Evolutionary conservation across 2,797 vertebrate genomes (phyloP), one percentile per base, ranked within the genome.

Genomic region (Lophius americanus): DNA sequence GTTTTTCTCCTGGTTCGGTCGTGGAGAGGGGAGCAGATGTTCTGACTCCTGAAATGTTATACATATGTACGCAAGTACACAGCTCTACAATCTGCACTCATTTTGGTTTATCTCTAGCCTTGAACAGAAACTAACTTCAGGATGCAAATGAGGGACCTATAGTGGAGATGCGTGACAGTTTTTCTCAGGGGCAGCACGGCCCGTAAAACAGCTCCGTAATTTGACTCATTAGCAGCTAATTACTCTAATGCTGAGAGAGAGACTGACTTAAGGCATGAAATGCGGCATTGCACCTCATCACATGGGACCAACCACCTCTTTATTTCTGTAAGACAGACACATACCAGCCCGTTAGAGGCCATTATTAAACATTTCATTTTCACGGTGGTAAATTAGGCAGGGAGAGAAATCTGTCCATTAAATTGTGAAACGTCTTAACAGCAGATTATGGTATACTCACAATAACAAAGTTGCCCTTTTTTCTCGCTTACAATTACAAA

Each of bases 171-270:
- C 65, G 72, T 44, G 59, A 64, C 53, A 39, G 63, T 67, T 23
- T 51, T 59, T 77, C 80, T 84, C 57, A 13, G 71, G 72, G 76
- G 60, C 61, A 32, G 49, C 64, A 0, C 7, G 33, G 75, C 64
- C 56, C 33, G 41, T 59, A 78, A 79, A 69, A 58, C 65, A 52
- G 80, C 81, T 71, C 68, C 65, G 70, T 55, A 59, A 63, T 70
- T 64, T 43, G 50, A 51, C 68, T 83, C 87, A 83, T 86, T 86
- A 85, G 69, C 47, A 81, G 77, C 74, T 87, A 85, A 90, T 91
- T 85, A 86, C 70, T 23, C 3, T 63, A 79, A 71, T 66, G 67
- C 68, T 76, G 68, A 52, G 78, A 79, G 76, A 65, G 79, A 60
- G 73, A 39, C 69, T 63, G 68, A 73, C 66, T 86, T 61, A 7